Conservation (phyloP, 2,113 vertebrate species). For the Xiphophorus maculatus region DNA sequence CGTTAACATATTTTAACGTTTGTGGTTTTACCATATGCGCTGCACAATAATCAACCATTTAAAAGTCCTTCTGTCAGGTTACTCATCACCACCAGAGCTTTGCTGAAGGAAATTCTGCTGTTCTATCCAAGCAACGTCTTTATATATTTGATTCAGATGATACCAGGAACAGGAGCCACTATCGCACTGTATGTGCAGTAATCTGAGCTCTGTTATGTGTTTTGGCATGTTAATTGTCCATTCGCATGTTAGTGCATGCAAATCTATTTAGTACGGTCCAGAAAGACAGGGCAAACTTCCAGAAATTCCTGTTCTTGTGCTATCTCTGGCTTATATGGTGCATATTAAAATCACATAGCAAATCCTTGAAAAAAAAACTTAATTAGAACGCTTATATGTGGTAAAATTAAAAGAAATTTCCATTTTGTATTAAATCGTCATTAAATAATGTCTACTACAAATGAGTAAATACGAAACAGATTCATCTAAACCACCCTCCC, state of each 20-base stretch:
- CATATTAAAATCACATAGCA: neutral
- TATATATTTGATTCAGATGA: neutral
- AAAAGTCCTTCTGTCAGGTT: no score
- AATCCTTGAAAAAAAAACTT: neutral
- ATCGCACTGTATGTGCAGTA: neutral
- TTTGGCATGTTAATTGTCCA: neutral
- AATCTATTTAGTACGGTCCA: neutral
- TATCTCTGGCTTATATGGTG: neutral
- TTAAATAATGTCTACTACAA: neutral
- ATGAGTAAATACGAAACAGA: neutral
- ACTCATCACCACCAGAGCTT: neutral
- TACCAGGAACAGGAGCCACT: neutral
- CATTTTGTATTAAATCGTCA: neutral
- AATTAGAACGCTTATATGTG: neutral
- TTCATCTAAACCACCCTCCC: slow-evolving; percentile 6
- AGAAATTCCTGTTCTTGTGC: neutral
- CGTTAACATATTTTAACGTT: no score
- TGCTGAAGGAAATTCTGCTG: neutral
- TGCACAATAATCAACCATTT: no score
- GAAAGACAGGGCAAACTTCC: neutral
- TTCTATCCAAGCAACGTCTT: neutral
- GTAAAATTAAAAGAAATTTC: no score
- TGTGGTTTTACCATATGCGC: no score
- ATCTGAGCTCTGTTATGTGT: neutral
- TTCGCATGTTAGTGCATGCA: neutral